Conservation (phyloP, 2,797 vertebrate genomes). For the Sebastes glaucus region DNA sequence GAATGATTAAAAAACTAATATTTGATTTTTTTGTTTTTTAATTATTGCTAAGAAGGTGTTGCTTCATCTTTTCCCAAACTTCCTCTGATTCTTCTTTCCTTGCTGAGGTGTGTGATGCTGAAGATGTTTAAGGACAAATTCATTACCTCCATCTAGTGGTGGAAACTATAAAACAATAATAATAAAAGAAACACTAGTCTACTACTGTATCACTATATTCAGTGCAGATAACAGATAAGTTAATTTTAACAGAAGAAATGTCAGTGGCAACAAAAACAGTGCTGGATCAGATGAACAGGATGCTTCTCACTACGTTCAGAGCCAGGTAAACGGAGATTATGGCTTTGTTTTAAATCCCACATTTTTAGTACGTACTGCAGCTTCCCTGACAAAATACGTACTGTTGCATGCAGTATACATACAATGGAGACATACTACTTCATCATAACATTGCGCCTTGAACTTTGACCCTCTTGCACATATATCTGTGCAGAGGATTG, state of each 20-base stretch:
- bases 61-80: background rate
- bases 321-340: background rate
- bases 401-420: background rate
- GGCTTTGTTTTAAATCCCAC: too few relatives aligned
- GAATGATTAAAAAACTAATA: background rate
- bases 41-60: background rate
- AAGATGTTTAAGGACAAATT: background rate
- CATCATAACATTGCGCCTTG: too few relatives aligned
- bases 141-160: constrained; percentile 68
- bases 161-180: background rate
- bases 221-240: background rate
- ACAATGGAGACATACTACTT: background rate
- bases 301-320: background rate
- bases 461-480: too few relatives aligned
- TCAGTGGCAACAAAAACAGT: background rate
- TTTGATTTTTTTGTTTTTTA: too few relatives aligned
- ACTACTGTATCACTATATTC: background rate
- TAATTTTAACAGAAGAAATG: background rate
- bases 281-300: background rate
- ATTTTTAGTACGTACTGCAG: too few relatives aligned
- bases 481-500: too few relatives aligned
- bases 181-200: background rate
- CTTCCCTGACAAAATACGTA: too few relatives aligned
- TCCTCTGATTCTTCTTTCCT: background rate
- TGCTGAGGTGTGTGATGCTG: background rate